Percentiles rank a stretch among this genome's conserved stretches.
Evolutionary conservation across 1,140 invertebrate species (phyloP).

Genomic region (Drosophila bocki): DNA sequence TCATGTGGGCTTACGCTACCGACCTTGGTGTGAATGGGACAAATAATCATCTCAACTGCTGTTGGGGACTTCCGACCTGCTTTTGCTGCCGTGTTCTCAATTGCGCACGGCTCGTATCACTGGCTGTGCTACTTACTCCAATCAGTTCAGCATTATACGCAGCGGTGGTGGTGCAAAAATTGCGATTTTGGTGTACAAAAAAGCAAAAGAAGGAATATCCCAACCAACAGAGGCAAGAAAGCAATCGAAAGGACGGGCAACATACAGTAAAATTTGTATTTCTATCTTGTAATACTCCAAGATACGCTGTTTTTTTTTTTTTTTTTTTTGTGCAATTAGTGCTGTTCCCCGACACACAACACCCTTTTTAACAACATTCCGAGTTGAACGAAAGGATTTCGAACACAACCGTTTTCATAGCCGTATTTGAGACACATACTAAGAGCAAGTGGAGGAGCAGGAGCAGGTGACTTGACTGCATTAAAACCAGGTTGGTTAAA

Average conservation of each 20-base stretch:
- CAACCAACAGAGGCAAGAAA: conserved; percentile 30
- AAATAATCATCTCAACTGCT: conserved; percentile 51
- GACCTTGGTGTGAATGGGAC: conserved; percentile 68
- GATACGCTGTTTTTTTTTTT: conserved; percentile 9
- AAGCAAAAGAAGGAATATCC: conserved; percentile 70
- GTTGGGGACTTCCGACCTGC: conserved; percentile 56
- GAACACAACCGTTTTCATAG: conserved; percentile 6
- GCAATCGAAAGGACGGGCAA: conserved; percentile 40
- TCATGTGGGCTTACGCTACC: conserved; percentile 45
- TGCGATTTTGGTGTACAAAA: conserved; percentile 85
- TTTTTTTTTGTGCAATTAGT: not conserved
- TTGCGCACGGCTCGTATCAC: conserved; percentile 47
- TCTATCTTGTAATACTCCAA: conserved; percentile 14
- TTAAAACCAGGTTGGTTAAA: conserved; percentile 19
- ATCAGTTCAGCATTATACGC: conserved; percentile 46
- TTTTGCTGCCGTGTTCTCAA: conserved; percentile 50
- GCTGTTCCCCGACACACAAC: not conserved
- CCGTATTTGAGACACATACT: conserved; percentile 8
- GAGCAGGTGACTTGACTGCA: conserved; percentile 10
- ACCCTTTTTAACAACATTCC: not conserved
- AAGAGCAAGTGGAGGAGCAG: conserved; percentile 11
- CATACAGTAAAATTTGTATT: conserved; percentile 47
- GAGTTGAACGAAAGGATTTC: conserved; percentile 4
- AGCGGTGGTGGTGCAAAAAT: conserved; percentile 81
- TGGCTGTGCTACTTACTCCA: conserved; percentile 67